Base-by-base conservation (phyloP, 37 sponge, comb jelly and placozoan species). In the Beroe forskalii region DNA sequence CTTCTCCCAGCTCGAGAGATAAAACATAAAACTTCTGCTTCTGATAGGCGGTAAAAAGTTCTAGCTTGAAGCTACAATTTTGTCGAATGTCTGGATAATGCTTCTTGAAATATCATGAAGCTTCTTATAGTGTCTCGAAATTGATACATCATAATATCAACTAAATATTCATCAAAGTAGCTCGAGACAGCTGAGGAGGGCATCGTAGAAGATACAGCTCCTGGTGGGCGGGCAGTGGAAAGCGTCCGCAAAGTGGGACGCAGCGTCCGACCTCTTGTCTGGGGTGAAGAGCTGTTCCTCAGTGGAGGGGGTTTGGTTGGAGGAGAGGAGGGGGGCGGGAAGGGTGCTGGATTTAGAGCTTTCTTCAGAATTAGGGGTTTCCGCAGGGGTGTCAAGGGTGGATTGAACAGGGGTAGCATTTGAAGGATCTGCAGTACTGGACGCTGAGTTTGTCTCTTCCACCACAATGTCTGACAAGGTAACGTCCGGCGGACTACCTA, bases 201-300 rank as follows among this genome's bases (percentile, higher is more conserved):
- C 86, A n/a, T 80, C 86, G 31, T 80, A 80, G 55, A 80, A 80
- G 86, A 80, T 80, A 27, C 86, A 80, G 55, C 86, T 80, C 27
- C 86, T 3, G n/a, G 86, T 80, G 0, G 86, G 86, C 0, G 86
- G 86, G 28, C 86, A 80, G 55, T 80, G 86, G 48, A 80, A 80
- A 28, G 86, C 86, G 31, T 80, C 86, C 1, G 86, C 44, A 24
- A 80, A 80, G 31, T 80, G 55, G 22, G 86, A 44, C n/a, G n/a
- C n/a, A 3, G 55, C 28, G 31, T 80, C 86, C 1, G 86, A 41
- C 2, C 38, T 80, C 55, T 80, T 80, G 12, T 22, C 35, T 14
- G 86, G 86, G 30, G 48, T 44, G 86, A 69, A 69, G 38, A 69
- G 32, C 36, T 33, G 38, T 2, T 69, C 72, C 39, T 69, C 55